These are phyloP conservation scores for Florisuga fusca DNA, from an alignment of 2,797 vertebrate genomes.

Conservation along the genomic window DNA sequence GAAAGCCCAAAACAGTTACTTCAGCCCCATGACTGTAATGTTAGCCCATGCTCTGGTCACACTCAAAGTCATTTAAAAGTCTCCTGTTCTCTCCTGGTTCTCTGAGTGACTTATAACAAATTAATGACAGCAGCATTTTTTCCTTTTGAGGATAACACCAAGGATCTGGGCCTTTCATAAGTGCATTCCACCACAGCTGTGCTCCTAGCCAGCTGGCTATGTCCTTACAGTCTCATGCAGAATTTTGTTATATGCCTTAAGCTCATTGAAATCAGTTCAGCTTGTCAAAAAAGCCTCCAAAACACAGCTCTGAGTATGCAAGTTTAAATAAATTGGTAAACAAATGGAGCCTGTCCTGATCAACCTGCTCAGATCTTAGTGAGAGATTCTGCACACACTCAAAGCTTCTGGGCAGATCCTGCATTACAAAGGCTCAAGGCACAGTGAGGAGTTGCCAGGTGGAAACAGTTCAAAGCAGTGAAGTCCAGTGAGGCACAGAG, in stretches of 20 bases:
- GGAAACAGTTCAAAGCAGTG: background rate
- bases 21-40: rapidly evolving
- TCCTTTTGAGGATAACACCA: background rate
- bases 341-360: background rate
- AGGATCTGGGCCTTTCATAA: background rate
- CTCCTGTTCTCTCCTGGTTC: background rate
- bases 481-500: background rate
- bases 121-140: background rate
- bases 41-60: background rate
- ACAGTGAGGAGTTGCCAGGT: constrained; percentile 8
- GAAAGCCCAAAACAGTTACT: background rate
- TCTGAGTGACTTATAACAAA: background rate
- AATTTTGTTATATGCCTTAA: background rate
- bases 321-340: constrained; percentile 7
- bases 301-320: background rate
- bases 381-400: background rate
- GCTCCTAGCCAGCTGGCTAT: background rate
- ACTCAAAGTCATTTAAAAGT: background rate
- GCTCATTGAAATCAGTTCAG: background rate
- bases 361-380: background rate
- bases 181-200: background rate
- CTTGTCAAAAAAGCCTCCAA: background rate
- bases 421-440: background rate
- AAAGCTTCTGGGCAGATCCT: background rate
- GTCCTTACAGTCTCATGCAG: background rate